These are phyloP conservation scores for Sebastes iracundus DNA, from an alignment of 2,797 vertebrate genomes.

Conservation along the genomic window DNA sequence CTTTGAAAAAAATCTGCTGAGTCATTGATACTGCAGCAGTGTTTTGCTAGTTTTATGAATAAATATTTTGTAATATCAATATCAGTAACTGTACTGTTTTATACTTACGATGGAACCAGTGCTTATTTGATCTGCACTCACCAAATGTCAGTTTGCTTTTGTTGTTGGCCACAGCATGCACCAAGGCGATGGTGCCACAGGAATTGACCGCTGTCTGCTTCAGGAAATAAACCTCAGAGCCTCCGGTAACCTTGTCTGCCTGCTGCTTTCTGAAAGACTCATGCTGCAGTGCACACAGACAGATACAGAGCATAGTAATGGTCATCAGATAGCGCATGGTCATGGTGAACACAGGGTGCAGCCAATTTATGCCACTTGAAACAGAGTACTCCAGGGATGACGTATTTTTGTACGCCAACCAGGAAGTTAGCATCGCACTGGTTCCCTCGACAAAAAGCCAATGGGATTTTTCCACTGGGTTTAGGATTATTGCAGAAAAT, in stretches of 20 bases:
- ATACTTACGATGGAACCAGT: neutral
- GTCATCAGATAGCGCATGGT: neutral
- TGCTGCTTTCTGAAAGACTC: conserved; percentile 93
- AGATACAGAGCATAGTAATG: neutral
- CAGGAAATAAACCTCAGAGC: conserved; percentile 91
- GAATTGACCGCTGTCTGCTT: conserved; percentile 94
- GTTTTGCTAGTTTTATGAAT: neutral
- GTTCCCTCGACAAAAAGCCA: too few species aligned
- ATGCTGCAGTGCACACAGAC: conserved; percentile 81
- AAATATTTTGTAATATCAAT: neutral
- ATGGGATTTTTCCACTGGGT: too few species aligned
- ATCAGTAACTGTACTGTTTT: neutral
- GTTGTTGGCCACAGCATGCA: conserved; percentile 95
- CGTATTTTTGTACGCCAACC: too few species aligned
- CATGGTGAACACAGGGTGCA: neutral
- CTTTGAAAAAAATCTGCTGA: neutral
- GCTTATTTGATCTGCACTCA: conserved; percentile 72
- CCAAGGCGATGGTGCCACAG: conserved; percentile 94
- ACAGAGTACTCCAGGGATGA: neutral
- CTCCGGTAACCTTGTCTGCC: conserved; percentile 83
- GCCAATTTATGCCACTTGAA: neutral
- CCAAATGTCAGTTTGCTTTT: conserved; percentile 89
- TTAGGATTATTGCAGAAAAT: too few species aligned
- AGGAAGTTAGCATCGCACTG: too few species aligned
- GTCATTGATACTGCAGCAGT: neutral